Conservation (phyloP, 2,888 invertebrate genomes). For the Eustalomyia histrio region DNA sequence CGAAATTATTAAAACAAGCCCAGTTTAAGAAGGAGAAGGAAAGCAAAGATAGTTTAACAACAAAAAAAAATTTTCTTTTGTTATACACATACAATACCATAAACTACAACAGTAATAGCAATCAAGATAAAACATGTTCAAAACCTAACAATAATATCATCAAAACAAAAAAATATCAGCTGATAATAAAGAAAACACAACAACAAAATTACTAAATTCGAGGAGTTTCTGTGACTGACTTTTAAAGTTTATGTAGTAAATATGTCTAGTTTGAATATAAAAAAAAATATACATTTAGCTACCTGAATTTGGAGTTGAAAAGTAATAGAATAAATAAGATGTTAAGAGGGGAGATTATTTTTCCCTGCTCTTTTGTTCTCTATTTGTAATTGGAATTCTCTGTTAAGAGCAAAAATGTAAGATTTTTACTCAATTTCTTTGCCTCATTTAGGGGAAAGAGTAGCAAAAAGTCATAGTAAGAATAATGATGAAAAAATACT, state of each 20-base stretch:
- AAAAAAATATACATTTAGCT: neutral
- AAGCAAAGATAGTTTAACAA: neutral
- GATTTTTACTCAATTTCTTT: constrained; percentile 27
- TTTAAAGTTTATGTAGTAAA: constrained; percentile 9
- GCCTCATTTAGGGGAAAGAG: neutral
- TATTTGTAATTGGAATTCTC: constrained; percentile 23
- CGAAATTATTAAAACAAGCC: too few species aligned
- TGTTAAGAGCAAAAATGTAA: constrained; percentile 13
- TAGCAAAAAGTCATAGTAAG: neutral
- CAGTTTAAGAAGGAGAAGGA: constrained; percentile 25
- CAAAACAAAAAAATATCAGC: constrained; percentile 3
- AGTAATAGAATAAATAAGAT: neutral
- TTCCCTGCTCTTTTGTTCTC: neutral
- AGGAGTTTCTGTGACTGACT: constrained; percentile 37
- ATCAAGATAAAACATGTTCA: constrained; percentile 4
- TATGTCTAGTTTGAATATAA: neutral
- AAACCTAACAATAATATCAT: neutral
- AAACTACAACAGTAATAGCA: neutral
- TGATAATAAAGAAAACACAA: neutral
- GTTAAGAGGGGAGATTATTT: neutral
- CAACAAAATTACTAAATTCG: neutral
- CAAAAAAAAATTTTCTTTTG: constrained; percentile 20
- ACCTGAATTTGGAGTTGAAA: constrained; percentile 2
- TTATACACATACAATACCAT: neutral
- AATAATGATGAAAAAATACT: constrained; percentile 27